Percentiles rank a stretch among this genome's conserved stretches.
These are phyloP conservation scores for Ovis aries DNA, from an alignment of 2,113 vertebrate genomes.

Conservation along the genomic window DNA sequence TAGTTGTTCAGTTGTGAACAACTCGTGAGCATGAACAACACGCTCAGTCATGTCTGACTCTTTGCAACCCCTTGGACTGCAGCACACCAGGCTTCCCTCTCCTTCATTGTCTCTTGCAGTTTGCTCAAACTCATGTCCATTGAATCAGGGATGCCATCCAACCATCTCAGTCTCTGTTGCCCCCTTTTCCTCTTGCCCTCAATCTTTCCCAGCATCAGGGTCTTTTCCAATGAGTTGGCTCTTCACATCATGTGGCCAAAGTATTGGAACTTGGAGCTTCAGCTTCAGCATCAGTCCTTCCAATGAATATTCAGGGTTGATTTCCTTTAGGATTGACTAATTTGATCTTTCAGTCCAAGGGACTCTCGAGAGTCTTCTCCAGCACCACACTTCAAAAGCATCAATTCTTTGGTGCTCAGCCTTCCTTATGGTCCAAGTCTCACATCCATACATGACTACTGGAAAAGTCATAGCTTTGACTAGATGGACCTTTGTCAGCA, in stretches of 20 bases:
- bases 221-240: neutral
- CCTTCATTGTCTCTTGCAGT: neutral
- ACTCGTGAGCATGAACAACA: too few species aligned
- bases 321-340: neutral
- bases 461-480: neutral
- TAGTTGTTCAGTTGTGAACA: neutral
- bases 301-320: neutral
- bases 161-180: neutral
- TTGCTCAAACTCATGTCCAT: neutral
- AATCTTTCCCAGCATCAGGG: neutral
- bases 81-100: neutral
- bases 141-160: neutral
- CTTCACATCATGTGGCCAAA: neutral
- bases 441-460: neutral
- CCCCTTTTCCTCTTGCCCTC: neutral
- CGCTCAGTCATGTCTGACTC: accelerated
- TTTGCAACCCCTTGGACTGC: neutral
- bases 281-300: neutral
- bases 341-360: neutral
- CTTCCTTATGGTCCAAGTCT: neutral
- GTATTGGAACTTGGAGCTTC: neutral
- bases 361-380: neutral
- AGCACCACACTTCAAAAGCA: neutral
- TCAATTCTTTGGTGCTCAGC: neutral
- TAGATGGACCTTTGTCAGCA: neutral